Evolutionary conservation across 2,888 invertebrate genomes (phyloP).

Genomic region (Drosophila paranaensis): DNA sequence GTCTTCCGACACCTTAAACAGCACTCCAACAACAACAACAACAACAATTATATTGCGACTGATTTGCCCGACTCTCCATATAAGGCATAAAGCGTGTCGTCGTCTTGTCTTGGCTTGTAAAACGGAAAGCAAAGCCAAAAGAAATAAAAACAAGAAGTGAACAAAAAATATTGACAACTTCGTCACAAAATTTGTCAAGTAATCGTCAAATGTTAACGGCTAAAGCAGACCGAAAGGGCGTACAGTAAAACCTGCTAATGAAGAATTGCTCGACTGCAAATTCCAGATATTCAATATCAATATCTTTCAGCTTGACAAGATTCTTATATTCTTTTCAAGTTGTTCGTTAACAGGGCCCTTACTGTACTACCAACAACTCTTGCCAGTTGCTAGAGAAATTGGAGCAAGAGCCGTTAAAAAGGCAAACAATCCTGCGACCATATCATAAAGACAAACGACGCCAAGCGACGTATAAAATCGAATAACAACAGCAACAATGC

Average conservation of each 20-base stretch:
- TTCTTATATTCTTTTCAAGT: not conserved
- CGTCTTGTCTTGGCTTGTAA: conserved; percentile 53
- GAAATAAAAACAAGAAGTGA: conserved; percentile 8
- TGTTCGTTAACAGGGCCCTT: not conserved
- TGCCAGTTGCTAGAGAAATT: conserved; percentile 27
- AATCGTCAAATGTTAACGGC: conserved; percentile 47
- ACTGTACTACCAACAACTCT: conserved; percentile 1
- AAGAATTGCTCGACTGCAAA: not conserved
- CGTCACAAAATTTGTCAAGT: conserved; percentile 44
- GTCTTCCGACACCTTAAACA: conserved; percentile 73
- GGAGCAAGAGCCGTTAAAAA: conserved; percentile 28
- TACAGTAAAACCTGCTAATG: not conserved
- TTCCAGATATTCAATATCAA: not conserved
- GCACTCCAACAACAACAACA: conserved; percentile 22
- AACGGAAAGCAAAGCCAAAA: conserved; percentile 54
- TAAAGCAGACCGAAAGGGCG: conserved; percentile 3
- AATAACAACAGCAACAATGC: conserved; percentile 34
- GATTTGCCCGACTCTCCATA: conserved; percentile 37
- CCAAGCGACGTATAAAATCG: conserved; percentile 33
- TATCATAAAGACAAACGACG: conserved; percentile 35
- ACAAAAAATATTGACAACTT: conserved; percentile 21
- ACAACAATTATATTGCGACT: conserved; percentile 51
- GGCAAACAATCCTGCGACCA: conserved; percentile 34
- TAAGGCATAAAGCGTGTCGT: conserved; percentile 56
- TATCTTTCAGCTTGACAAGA: not conserved